Conservation (phyloP, 2,888 invertebrate species). For the Dorcus hopei region DNA sequence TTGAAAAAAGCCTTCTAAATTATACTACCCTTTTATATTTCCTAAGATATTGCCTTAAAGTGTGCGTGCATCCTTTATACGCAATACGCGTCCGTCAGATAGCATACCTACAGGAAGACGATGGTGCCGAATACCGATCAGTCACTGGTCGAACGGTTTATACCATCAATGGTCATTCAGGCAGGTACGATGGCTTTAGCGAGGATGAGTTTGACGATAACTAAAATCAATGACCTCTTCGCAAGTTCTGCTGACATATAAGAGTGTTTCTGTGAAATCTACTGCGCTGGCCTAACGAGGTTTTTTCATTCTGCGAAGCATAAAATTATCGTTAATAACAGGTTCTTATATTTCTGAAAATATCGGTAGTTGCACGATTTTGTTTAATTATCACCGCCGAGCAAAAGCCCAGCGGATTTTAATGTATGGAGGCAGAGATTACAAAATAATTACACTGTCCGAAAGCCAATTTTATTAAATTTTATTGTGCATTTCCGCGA, state of each 20-base stretch:
- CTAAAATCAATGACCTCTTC: conserved; percentile 20
- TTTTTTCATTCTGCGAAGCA: neutral
- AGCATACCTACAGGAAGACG: conserved; percentile 24
- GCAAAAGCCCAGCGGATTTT: too few relatives aligned
- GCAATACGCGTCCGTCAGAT: conserved; percentile 15
- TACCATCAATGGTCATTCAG: conserved; percentile 23
- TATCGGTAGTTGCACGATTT: too few relatives aligned
- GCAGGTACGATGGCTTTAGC: conserved; percentile 20
- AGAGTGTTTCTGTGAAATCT: conserved; percentile 2
- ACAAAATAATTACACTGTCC: too few relatives aligned
- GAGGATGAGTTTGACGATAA: conserved; percentile 18
- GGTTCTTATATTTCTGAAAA: neutral
- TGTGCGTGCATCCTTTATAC: neutral
- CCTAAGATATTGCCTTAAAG: neutral
- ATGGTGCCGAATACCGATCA: conserved; percentile 23
- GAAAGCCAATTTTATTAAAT: too few relatives aligned
- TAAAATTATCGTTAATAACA: neutral
- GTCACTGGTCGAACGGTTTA: conserved; percentile 12
- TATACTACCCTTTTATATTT: too few relatives aligned
- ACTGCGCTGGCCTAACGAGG: neutral
- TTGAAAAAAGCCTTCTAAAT: too few relatives aligned
- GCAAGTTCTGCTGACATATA: conserved; percentile 7
- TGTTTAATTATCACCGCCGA: too few relatives aligned
- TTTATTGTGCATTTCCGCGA: too few relatives aligned
- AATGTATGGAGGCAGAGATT: too few relatives aligned